phyloP scores from a whole-genome alignment of 2,113 vertebrate species.

The Bufo bufo region DNA sequence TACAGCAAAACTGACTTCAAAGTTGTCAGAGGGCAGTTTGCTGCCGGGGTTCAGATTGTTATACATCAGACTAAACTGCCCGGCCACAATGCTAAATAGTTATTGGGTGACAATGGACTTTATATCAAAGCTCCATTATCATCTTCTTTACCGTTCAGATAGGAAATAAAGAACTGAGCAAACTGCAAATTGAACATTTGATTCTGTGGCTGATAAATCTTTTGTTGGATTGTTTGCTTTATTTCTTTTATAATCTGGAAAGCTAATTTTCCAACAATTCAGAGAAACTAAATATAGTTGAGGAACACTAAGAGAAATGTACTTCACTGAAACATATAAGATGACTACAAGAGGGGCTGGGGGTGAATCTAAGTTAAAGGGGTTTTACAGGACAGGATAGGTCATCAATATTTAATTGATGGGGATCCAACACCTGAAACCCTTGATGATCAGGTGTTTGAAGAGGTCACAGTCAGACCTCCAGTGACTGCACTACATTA shows the following conservation, averaged over 20 bases:
- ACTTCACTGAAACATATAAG: neutral
- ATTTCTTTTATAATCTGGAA: neutral
- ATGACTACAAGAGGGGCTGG: neutral
- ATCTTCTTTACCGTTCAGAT: neutral
- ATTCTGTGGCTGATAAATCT: neutral
- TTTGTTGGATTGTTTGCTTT: neutral
- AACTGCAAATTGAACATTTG: slow-evolving; percentile 9
- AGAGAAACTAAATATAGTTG: neutral
- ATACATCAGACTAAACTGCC: slow-evolving; percentile 18
- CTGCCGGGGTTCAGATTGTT: neutral
- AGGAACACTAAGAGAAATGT: neutral
- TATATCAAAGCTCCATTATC: neutral
- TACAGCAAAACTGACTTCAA: neutral
- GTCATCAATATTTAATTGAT: neutral
- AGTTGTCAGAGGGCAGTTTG: neutral
- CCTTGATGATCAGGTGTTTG: too few species aligned
- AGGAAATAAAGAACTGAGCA: neutral
- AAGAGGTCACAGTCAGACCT: too few species aligned
- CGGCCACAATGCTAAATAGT: neutral
- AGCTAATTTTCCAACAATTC: neutral
- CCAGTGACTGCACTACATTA: too few species aligned
- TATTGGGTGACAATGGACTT: neutral
- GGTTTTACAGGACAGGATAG: too few species aligned
- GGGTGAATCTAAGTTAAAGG: neutral
- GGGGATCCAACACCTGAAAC: too few species aligned